phyloP scores from a whole-genome alignment of 2,888 invertebrate genomes.

The Mechanitis mazaeus region DNA sequence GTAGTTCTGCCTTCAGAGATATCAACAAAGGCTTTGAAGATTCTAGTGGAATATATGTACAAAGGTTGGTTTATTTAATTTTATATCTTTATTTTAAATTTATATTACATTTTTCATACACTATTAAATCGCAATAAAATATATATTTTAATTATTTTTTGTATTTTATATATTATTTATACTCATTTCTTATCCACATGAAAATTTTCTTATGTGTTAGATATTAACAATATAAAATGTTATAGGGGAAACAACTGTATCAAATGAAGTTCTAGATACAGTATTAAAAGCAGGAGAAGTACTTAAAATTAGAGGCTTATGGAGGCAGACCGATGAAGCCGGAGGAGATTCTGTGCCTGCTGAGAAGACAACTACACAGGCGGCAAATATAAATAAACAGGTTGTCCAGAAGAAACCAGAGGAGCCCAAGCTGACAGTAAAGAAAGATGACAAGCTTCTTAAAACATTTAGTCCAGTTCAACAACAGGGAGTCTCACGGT shows the following conservation, averaged over 20 bases:
- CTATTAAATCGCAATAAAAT: too few relatives aligned
- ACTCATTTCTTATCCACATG: too few relatives aligned
- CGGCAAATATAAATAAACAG: constrained; percentile 50
- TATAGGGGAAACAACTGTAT: constrained; percentile 86
- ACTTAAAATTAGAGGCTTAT: constrained; percentile 86
- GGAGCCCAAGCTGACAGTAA: constrained; percentile 62
- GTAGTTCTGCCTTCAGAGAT: constrained; percentile 89
- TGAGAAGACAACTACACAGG: constrained; percentile 47
- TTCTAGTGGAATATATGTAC: constrained; percentile 91
- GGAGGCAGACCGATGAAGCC: constrained; percentile 80
- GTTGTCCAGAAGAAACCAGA: constrained; percentile 48
- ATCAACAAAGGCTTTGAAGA: constrained; percentile 86
- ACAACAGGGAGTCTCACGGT: constrained; percentile 54
- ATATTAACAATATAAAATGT: constrained; percentile 7
- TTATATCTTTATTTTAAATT: background rate
- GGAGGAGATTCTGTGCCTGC: constrained; percentile 47
- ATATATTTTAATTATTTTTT: too few relatives aligned
- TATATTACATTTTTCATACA: too few relatives aligned
- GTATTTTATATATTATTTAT: too few relatives aligned
- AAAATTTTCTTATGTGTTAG: too few relatives aligned
- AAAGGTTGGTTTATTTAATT: constrained; percentile 64
- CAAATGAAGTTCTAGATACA: constrained; percentile 88
- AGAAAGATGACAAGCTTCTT: constrained; percentile 70
- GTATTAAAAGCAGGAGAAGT: constrained; percentile 89
- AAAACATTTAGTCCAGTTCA: constrained; percentile 61